These are phyloP conservation scores for Drosophila setifemur DNA, from an alignment of 1,140 invertebrate species.

Conservation along the genomic window DNA sequence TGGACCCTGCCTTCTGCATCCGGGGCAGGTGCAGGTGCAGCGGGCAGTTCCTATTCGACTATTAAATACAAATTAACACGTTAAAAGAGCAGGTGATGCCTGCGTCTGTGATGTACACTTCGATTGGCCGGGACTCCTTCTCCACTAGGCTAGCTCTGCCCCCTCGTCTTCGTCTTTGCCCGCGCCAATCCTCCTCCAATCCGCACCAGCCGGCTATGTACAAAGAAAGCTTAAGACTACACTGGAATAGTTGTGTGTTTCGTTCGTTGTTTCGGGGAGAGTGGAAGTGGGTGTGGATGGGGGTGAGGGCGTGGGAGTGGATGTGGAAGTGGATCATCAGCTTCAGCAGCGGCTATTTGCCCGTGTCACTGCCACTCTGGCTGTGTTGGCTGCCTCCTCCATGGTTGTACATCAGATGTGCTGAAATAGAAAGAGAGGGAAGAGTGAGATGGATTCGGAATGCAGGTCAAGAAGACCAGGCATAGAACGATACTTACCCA, in stretches of 20 bases:
- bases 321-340: background rate
- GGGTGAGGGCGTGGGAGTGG: background rate
- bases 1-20: too few relatives aligned
- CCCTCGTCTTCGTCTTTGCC: too few relatives aligned
- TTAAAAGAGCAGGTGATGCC: conserved; percentile 5
- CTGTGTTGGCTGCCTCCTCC: conserved; percentile 56
- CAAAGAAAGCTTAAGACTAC: conserved; percentile 25
- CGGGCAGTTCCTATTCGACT: conserved; percentile 22
- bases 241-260: conserved; percentile 36
- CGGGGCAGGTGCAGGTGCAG: too few relatives aligned
- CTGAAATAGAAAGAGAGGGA: conserved; percentile 20
- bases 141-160: too few relatives aligned
- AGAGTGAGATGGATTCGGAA: background rate
- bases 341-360: conserved; percentile 52
- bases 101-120: conserved; percentile 21
- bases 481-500: conserved; percentile 36
- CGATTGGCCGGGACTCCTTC: too few relatives aligned
- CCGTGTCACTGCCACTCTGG: conserved; percentile 53
- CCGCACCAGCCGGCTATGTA: conserved; percentile 39
- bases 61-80: conserved; percentile 39
- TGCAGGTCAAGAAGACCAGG: background rate
- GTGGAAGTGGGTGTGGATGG: background rate
- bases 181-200: background rate
- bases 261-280: too few relatives aligned
- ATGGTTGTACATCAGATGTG: conserved; percentile 71